A percentile compares a stretch with the other conserved stretches of the same genome.
Conservation (phyloP, 1,140 invertebrate genomes). For the Euura lappo region DNA sequence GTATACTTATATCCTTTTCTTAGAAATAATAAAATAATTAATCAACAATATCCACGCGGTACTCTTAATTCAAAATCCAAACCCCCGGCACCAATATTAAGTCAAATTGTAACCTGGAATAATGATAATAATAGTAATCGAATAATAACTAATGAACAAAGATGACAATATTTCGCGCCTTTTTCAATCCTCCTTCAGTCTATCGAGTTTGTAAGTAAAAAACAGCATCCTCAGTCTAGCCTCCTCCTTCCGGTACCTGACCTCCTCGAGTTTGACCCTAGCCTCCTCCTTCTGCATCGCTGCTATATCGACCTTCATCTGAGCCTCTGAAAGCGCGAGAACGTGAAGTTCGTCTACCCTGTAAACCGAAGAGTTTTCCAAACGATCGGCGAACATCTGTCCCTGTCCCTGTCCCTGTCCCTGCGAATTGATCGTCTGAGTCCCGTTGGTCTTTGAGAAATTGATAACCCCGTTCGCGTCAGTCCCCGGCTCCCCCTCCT, state of each 20-base stretch:
- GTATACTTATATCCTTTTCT: background rate
- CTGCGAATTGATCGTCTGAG: too few species aligned
- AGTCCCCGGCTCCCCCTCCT: background rate
- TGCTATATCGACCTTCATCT: conserved; percentile 42
- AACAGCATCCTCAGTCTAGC: conserved; percentile 40
- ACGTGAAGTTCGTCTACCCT: conserved; percentile 33
- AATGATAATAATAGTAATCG: too few species aligned
- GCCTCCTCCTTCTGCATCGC: conserved; percentile 42
- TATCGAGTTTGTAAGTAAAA: conserved; percentile 38
- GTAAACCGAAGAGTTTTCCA: conserved; percentile 11
- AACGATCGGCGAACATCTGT: background rate
- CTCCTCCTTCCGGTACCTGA: conserved; percentile 42
- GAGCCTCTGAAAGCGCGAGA: conserved; percentile 38
- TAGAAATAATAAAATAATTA: background rate
- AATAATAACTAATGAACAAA: too few species aligned
- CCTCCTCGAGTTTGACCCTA: conserved; percentile 41
- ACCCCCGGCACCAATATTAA: too few species aligned
- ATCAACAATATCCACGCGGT: background rate
- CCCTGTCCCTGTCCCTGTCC: too few species aligned
- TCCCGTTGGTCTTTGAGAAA: too few species aligned
- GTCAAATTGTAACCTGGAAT: too few species aligned
- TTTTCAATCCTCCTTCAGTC: conserved; percentile 32
- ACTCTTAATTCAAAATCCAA: too few species aligned
- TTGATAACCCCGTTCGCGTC: background rate
- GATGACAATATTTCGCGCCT: too few species aligned